These are phyloP conservation scores for Pseudoips prasinana DNA, from an alignment of 2,888 invertebrate genomes.

Conservation along the genomic window DNA sequence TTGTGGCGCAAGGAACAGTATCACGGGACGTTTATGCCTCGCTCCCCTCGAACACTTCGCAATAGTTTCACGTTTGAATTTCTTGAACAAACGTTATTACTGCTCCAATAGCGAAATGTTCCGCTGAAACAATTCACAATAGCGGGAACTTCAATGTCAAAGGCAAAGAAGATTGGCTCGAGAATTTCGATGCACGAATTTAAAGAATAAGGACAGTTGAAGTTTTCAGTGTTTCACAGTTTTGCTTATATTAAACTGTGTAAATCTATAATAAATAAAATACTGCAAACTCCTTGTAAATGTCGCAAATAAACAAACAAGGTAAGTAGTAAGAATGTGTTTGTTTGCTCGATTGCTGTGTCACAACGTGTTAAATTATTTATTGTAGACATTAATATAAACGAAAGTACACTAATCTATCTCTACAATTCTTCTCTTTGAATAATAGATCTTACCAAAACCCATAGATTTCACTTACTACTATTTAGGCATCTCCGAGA, in stretches of 20 bases:
- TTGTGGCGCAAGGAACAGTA: constrained; percentile 39
- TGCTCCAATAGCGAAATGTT: constrained; percentile 66
- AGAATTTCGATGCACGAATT: constrained; percentile 48
- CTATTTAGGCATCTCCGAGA: too few relatives aligned
- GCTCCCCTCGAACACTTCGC: constrained; percentile 43
- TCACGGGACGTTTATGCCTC: constrained; percentile 48
- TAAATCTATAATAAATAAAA: neutral
- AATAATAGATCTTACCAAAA: too few relatives aligned
- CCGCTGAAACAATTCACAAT: constrained; percentile 73
- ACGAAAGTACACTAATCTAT: too few relatives aligned
- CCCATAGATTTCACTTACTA: too few relatives aligned
- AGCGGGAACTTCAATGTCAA: constrained; percentile 68
- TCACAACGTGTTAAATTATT: too few relatives aligned
- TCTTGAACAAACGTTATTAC: constrained; percentile 76
- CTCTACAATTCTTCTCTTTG: too few relatives aligned
- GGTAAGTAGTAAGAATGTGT: too few relatives aligned
- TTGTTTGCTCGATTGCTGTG: too few relatives aligned
- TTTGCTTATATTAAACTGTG: constrained; percentile 5
- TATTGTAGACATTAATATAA: too few relatives aligned
- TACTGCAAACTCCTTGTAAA: too few relatives aligned
- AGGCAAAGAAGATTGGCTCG: constrained; percentile 61
- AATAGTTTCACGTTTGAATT: constrained; percentile 75
- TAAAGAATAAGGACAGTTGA: constrained; percentile 32
- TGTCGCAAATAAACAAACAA: too few relatives aligned
- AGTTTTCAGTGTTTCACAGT: constrained; percentile 16